phyloP scores from a whole-genome alignment of 2,797 vertebrate species.

The Takifugu rubripes region DNA sequence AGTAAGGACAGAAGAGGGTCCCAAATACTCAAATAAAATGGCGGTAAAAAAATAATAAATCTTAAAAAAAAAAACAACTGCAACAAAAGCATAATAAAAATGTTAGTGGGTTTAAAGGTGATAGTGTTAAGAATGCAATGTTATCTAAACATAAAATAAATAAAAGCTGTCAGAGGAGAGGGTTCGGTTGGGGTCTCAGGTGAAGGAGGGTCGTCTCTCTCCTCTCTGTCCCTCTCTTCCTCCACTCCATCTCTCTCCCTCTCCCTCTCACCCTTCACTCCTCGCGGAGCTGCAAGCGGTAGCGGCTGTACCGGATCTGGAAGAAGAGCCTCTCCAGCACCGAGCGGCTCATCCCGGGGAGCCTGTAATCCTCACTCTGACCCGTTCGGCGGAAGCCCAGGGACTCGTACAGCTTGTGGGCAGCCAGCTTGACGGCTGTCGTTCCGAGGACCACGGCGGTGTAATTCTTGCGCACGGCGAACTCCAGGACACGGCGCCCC shows the following conservation, averaged over 20 bases:
- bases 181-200: conserved; percentile 51
- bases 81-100: conserved; percentile 69
- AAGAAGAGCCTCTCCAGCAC: conserved; percentile 95
- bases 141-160: conserved; percentile 72
- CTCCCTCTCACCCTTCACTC: conserved; percentile 80
- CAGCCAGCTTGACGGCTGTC: conserved; percentile 95
- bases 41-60: conserved; percentile 50
- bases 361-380: conserved; percentile 85
- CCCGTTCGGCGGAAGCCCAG: conserved; percentile 94
- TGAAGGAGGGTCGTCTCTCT: conserved; percentile 59
- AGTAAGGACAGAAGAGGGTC: conserved; percentile 37
- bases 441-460: conserved; percentile 94
- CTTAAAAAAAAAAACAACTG: conserved; percentile 57
- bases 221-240: conserved; percentile 38
- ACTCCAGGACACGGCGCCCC: conserved; percentile 95
- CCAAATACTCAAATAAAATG: conserved; percentile 52
- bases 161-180: conserved; percentile 70
- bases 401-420: conserved; percentile 98
- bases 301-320: conserved; percentile 97
- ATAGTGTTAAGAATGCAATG: conserved; percentile 59
- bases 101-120: conserved; percentile 65
- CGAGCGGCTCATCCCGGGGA: conserved; percentile 94
- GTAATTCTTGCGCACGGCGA: conserved; percentile 92
- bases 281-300: conserved; percentile 97
- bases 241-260: conserved; percentile 40